Conservation (phyloP, 2,113 vertebrate species). For the Enhydra lutris region DNA sequence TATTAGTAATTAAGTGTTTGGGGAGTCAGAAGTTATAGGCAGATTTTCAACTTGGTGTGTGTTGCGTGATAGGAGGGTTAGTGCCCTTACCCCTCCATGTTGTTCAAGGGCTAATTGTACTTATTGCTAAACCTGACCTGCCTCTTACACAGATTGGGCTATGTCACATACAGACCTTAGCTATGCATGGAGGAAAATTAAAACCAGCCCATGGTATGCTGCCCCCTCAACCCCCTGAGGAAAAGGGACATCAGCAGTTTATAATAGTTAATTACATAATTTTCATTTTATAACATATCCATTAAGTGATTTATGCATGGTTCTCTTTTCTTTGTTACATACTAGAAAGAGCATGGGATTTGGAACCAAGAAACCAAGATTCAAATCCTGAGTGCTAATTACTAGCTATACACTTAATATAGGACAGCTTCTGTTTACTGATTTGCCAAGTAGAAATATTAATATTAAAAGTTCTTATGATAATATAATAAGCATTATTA, state of each 20-base stretch:
- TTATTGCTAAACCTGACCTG: neutral
- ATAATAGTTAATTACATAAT: neutral
- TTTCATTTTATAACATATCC: slow-evolving; percentile 24
- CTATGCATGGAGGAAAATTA: neutral
- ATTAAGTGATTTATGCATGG: neutral
- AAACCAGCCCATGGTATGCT: neutral
- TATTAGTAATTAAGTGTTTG: neutral
- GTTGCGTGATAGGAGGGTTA: neutral
- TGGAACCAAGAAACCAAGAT: neutral
- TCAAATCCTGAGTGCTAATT: neutral
- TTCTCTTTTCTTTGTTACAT: neutral
- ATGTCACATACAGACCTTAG: neutral
- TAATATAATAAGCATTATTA: neutral
- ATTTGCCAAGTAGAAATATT: neutral
- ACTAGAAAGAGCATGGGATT: neutral
- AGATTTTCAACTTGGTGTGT: neutral
- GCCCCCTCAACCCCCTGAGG: neutral
- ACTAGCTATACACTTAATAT: neutral
- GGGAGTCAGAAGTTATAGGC: neutral
- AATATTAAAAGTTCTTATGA: neutral
- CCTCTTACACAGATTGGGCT: neutral
- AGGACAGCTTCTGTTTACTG: neutral
- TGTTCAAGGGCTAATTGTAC: neutral
- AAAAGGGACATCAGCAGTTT: neutral
- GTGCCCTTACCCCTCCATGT: neutral